phyloP scores from a whole-genome alignment of 1,140 invertebrate genomes.

The Drosophila neocordata region DNA sequence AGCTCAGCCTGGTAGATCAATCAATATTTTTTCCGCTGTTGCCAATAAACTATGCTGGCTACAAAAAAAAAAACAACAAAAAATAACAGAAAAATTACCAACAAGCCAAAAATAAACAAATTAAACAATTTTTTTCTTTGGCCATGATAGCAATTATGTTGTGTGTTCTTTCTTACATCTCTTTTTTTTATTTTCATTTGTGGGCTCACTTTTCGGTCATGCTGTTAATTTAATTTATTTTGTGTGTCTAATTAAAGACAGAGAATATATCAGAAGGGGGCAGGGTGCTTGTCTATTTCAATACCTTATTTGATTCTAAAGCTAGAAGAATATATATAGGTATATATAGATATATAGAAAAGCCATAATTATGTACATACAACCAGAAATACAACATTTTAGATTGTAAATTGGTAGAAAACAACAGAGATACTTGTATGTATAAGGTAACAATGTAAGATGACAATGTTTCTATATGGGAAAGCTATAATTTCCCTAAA shows the following conservation, averaged over 20 bases:
- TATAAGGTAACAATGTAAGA: too few species aligned
- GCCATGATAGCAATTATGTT: conserved; percentile 65
- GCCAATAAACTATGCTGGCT: conserved; percentile 63
- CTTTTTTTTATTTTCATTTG: conserved; percentile 17
- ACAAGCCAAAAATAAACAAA: conserved; percentile 63
- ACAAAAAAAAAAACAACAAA: conserved; percentile 11
- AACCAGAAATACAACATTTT: too few species aligned
- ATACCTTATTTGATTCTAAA: not conserved
- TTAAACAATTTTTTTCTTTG: conserved; percentile 55
- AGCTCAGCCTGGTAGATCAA: conserved; percentile 64
- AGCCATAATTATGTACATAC: not conserved
- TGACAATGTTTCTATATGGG: too few species aligned
- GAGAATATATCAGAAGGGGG: conserved; percentile 21
- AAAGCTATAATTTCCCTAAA: too few species aligned
- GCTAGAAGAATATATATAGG: not conserved
- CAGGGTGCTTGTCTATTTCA: conserved; percentile 29
- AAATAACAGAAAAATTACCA: conserved; percentile 5
- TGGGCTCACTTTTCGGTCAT: conserved; percentile 33
- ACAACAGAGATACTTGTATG: too few species aligned
- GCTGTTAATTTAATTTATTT: conserved; percentile 78
- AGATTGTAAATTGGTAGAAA: too few species aligned
- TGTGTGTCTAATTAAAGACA: conserved; percentile 70
- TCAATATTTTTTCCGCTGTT: conserved; percentile 60
- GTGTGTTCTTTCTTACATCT: conserved; percentile 32
- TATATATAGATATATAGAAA: not conserved